These are phyloP conservation scores for Yasuhikotakia modesta DNA, from an alignment of 2,797 vertebrate species.

Conservation along the genomic window DNA sequence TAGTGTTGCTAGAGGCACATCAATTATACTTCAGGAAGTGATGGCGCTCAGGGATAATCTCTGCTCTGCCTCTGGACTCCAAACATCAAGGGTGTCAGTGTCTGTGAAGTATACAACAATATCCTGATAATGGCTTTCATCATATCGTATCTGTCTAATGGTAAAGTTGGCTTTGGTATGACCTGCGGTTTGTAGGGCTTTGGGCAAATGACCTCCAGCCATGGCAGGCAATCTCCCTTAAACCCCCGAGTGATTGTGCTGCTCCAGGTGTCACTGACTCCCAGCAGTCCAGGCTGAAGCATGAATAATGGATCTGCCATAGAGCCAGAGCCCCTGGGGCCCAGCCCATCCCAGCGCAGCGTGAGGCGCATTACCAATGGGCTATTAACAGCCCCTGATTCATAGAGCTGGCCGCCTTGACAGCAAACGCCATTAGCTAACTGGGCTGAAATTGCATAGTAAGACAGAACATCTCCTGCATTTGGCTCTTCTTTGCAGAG, in stretches of 20 bases:
- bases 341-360: conserved; percentile 65
- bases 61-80: background rate
- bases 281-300: conserved; percentile 77
- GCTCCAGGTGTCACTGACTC: conserved; percentile 77
- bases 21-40: background rate
- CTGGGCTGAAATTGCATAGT: conserved; percentile 58
- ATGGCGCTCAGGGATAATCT: no score
- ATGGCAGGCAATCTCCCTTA: conserved; percentile 23
- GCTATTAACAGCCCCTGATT: conserved; percentile 80
- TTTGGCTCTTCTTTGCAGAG: conserved; percentile 26
- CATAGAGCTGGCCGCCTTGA: conserved; percentile 66
- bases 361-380: conserved; percentile 82
- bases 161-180: conserved; percentile 7
- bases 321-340: conserved; percentile 71
- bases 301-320: conserved; percentile 83
- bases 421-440: conserved; percentile 66
- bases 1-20: background rate
- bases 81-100: background rate
- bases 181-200: conserved; percentile 21
- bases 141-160: conserved; percentile 20
- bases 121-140: background rate
- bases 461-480: conserved; percentile 49
- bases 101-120: background rate
- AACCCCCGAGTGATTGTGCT: conserved; percentile 77
- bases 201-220: background rate